Percentiles rank a stretch among this genome's conserved stretches.
These are phyloP conservation scores for Lagodon rhomboides DNA, from an alignment of 2,797 vertebrate genomes.

Conservation along the genomic window DNA sequence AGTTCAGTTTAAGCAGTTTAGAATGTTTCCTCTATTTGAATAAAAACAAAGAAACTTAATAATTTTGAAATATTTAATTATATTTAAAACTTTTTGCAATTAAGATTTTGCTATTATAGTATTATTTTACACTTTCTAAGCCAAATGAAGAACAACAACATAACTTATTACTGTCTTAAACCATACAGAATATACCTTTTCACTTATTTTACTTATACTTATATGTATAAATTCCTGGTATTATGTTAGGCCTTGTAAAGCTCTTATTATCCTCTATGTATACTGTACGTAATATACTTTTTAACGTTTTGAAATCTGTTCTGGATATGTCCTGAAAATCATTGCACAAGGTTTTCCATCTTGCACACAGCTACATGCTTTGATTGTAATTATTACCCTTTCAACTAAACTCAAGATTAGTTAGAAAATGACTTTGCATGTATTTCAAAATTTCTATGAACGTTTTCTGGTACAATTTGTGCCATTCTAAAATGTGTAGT, in stretches of 20 bases:
- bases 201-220: not conserved
- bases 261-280: not conserved
- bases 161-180: not conserved
- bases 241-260: not conserved
- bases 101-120: not conserved
- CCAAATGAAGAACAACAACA: not conserved
- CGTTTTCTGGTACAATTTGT: not conserved
- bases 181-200: not conserved
- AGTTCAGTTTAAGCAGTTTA: not conserved
- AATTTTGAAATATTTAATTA: not conserved
- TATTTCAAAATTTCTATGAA: not conserved
- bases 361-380: not conserved
- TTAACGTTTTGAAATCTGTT: not conserved
- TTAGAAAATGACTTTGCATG: not conserved
- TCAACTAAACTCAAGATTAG: not conserved
- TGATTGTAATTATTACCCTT: not conserved
- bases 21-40: not conserved
- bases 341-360: not conserved
- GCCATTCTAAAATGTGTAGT: constrained; percentile 14
- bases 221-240: not conserved
- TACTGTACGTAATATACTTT: not conserved
- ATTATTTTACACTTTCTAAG: not conserved
- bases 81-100: not conserved
- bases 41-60: not conserved
- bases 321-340: not conserved